Evolutionary conservation across 1,140 invertebrate species (phyloP).

Genomic region (Drosophila santomea): DNA sequence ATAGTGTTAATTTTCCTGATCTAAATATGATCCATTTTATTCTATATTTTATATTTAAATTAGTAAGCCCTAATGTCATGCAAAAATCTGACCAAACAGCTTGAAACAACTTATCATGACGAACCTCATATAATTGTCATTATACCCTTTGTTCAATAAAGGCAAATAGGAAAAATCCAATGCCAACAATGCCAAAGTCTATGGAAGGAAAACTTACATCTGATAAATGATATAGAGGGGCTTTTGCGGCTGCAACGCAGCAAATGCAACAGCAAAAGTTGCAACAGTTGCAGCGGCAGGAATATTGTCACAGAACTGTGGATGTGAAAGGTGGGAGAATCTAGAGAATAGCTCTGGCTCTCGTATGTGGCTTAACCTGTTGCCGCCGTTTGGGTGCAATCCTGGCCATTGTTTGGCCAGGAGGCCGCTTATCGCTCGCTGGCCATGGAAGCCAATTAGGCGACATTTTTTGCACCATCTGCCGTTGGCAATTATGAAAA

Average conservation of each 20-base stretch:
- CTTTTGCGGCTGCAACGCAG: constrained; percentile 46
- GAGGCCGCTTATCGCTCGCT: constrained; percentile 58
- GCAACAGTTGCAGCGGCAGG: constrained; percentile 31
- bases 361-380: constrained; percentile 52
- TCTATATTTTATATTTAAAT: too few species aligned
- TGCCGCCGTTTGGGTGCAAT: constrained; percentile 32
- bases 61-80: too few species aligned
- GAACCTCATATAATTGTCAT: not conserved
- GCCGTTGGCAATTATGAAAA: constrained; percentile 78
- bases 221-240: constrained; percentile 79
- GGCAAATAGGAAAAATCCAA: constrained; percentile 22
- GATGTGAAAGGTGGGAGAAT: constrained; percentile 3
- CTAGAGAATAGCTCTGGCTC: constrained; percentile 12
- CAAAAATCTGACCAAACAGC: too few species aligned
- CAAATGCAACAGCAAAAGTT: constrained; percentile 32
- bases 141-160: not conserved
- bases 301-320: constrained; percentile 65
- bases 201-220: constrained; percentile 73
- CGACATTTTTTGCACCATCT: constrained; percentile 82
- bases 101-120: not conserved
- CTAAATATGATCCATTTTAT: too few species aligned
- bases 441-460: constrained; percentile 70
- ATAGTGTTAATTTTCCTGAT: too few species aligned
- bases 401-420: constrained; percentile 64
- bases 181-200: constrained; percentile 70